These are phyloP conservation scores for Dryomyza anilis DNA, from an alignment of 2,888 invertebrate species.

Conservation along the genomic window DNA sequence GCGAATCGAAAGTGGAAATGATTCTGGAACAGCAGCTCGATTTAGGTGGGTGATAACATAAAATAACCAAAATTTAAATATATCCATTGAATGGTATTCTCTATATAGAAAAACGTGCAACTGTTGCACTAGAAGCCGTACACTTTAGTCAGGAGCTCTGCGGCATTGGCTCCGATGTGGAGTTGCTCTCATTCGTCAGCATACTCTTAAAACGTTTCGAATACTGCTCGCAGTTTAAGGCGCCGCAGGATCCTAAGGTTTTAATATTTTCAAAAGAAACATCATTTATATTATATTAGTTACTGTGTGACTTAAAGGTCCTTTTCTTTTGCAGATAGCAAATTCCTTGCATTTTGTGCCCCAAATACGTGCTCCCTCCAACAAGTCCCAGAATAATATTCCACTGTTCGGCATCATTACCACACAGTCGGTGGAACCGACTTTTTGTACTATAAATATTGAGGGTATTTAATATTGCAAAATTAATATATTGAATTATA, in stretches of 20 bases:
- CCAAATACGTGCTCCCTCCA: slow-evolving; percentile 63
- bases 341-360: slow-evolving; percentile 65
- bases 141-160: slow-evolving; percentile 71
- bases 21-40: slow-evolving; percentile 64
- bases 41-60: slow-evolving; percentile 48
- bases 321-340: slow-evolving; percentile 52
- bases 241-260: slow-evolving; percentile 61
- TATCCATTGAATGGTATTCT: neutral
- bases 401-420: slow-evolving; percentile 67
- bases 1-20: slow-evolving; percentile 62
- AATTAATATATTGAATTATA: too few relatives aligned
- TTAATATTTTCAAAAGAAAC: neutral
- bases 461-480: slow-evolving; percentile 41
- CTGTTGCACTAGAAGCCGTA: slow-evolving; percentile 67
- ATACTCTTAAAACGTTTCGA: slow-evolving; percentile 72
- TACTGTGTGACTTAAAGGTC: neutral
- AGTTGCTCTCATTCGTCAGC: slow-evolving; percentile 71
- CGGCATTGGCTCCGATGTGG: slow-evolving; percentile 71
- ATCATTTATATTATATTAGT: neutral
- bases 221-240: slow-evolving; percentile 65
- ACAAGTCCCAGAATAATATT: slow-evolving; percentile 59
- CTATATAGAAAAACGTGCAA: slow-evolving; percentile 63
- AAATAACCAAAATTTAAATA: neutral
- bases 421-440: slow-evolving; percentile 69
- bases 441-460: slow-evolving; percentile 66